phyloP scores from a whole-genome alignment of 2,888 invertebrate species.

The Caenorhabditis sulstoni region DNA sequence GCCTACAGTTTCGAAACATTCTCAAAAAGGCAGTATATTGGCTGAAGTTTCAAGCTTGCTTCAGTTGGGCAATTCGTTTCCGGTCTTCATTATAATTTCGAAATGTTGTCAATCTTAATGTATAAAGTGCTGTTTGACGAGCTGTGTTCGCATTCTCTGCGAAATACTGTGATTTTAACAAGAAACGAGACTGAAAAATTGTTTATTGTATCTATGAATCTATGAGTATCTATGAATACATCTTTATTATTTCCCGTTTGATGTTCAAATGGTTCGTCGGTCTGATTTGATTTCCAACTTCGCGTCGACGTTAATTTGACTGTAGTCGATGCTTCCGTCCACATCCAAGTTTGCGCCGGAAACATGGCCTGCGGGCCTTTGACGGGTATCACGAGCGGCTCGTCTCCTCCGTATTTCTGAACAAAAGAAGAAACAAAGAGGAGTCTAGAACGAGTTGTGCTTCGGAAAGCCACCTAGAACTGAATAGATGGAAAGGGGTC shows the following conservation, averaged over 20 bases:
- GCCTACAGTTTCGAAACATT: neutral
- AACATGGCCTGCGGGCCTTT: constrained; percentile 72
- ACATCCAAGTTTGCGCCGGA: constrained; percentile 77
- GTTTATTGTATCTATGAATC: constrained; percentile 5
- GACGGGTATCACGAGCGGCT: constrained; percentile 72
- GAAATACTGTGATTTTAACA: too few relatives aligned
- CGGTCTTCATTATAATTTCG: constrained; percentile 92
- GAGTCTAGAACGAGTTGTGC: too few relatives aligned
- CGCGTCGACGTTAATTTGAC: constrained; percentile 69
- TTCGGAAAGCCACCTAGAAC: too few relatives aligned
- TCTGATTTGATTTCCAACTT: constrained; percentile 74
- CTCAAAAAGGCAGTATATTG: constrained; percentile 81
- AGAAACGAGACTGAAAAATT: constrained; percentile 21
- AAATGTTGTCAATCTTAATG: constrained; percentile 19
- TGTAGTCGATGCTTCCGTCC: constrained; percentile 73
- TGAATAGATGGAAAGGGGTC: too few relatives aligned
- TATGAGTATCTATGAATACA: too few relatives aligned
- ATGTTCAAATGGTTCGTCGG: constrained; percentile 76
- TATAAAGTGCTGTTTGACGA: neutral
- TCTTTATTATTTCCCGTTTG: constrained; percentile 68
- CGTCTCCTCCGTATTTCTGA: constrained; percentile 74
- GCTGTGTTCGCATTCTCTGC: constrained; percentile 35
- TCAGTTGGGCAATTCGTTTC: constrained; percentile 88
- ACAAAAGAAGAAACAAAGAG: neutral
- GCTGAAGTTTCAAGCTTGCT: constrained; percentile 90